Conservation (phyloP, 2,888 invertebrate species). For the Tridacna crocea region DNA sequence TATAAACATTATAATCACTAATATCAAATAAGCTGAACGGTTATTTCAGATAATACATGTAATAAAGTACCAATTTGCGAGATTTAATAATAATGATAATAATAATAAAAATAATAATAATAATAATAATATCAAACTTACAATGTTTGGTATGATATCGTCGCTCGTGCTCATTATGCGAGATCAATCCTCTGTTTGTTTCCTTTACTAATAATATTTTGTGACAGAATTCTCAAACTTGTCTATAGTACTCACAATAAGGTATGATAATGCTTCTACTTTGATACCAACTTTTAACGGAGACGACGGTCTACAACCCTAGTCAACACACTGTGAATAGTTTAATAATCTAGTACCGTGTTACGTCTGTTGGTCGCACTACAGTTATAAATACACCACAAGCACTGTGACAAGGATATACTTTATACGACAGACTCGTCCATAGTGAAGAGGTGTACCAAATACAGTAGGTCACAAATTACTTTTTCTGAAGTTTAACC, state of each 20-base stretch:
- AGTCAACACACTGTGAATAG: slow-evolving; percentile 7
- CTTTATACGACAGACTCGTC: too few relatives aligned
- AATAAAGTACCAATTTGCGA: neutral
- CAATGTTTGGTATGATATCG: slow-evolving; percentile 15
- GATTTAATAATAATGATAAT: neutral
- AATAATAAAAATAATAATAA: neutral
- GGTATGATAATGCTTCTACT: neutral
- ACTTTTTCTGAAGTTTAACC: too few relatives aligned
- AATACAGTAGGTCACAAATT: too few relatives aligned
- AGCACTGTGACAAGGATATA: too few relatives aligned
- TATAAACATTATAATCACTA: too few relatives aligned
- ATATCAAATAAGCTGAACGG: too few relatives aligned
- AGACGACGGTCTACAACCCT: slow-evolving; percentile 2
- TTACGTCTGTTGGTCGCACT: too few relatives aligned
- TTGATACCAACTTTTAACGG: neutral
- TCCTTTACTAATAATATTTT: neutral
- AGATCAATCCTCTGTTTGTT: neutral
- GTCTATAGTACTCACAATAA: neutral
- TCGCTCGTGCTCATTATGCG: neutral
- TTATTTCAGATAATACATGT: too few relatives aligned
- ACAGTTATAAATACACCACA: too few relatives aligned
- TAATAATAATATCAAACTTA: neutral
- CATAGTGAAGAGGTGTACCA: too few relatives aligned
- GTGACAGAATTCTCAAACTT: neutral
- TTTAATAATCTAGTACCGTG: neutral